phyloP scores from a whole-genome alignment of 1,140 invertebrate species.

The Leguminivora glycinivorella region DNA sequence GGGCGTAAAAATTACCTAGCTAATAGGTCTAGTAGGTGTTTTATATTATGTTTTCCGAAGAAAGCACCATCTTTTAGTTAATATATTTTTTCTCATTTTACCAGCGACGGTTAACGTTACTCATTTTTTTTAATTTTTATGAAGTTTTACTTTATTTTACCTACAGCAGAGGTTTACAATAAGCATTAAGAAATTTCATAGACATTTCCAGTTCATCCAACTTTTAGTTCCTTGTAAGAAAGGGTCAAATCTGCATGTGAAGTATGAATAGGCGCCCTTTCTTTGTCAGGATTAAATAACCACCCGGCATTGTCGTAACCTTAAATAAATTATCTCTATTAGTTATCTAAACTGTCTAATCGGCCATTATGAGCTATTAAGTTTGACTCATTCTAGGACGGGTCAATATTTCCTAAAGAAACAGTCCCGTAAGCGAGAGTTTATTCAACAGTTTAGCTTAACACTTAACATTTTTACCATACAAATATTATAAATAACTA shows the following conservation, averaged over 20 bases:
- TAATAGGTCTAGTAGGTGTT: no score
- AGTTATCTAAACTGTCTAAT: background rate
- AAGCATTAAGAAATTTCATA: background rate
- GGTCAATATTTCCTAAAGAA: no score
- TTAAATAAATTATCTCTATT: slow-evolving; percentile 23
- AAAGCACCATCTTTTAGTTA: no score
- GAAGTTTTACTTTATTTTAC: background rate
- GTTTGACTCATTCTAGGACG: background rate
- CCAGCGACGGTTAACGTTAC: no score
- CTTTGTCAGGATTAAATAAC: slow-evolving; percentile 52
- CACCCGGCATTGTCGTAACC: slow-evolving; percentile 44
- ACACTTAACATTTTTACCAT: no score
- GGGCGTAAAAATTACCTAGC: no score
- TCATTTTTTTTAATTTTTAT: no score
- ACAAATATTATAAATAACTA: no score
- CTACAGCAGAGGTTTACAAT: background rate
- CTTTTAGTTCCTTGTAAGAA: slow-evolving; percentile 33
- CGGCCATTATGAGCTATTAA: background rate
- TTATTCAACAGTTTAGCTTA: no score
- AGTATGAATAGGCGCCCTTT: slow-evolving; percentile 53
- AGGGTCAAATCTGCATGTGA: slow-evolving; percentile 55
- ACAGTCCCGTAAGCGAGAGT: no score
- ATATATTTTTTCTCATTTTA: no score
- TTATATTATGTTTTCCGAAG: no score
- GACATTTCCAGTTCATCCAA: background rate